Percentiles rank a stretch among this genome's conserved stretches.
Evolutionary conservation across 1,140 invertebrate species (phyloP).

Genomic region (Palaemon carinicauda): DNA sequence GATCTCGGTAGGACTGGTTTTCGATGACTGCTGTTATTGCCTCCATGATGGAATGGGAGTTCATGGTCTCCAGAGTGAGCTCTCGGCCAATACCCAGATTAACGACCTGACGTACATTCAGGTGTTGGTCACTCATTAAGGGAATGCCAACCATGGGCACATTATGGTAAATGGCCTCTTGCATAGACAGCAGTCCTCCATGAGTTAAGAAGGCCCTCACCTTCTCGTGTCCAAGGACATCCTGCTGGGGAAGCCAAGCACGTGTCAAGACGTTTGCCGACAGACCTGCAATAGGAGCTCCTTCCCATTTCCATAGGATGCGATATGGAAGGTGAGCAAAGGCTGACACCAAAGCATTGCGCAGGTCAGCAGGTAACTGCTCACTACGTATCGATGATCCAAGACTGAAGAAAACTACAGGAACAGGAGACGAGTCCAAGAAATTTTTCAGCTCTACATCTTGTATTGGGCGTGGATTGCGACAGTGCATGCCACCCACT

Average conservation of each 20-base stretch:
- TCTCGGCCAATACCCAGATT: conserved; percentile 68
- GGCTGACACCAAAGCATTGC: conserved; percentile 31
- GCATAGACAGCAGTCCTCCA: conserved; percentile 74
- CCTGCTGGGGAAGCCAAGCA: conserved; percentile 60
- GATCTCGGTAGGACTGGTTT: conserved; percentile 22
- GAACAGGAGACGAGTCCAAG: conserved; percentile 38
- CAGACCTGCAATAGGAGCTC: conserved; percentile 28
- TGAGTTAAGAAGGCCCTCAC: conserved; percentile 74
- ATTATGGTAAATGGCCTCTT: conserved; percentile 76
- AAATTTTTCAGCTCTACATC: conserved; percentile 44
- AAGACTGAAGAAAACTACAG: conserved; percentile 54
- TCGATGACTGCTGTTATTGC: conserved; percentile 46
- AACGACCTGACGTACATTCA: conserved; percentile 62
- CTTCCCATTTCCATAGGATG: conserved; percentile 61
- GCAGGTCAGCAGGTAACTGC: conserved; percentile 35
- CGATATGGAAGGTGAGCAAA: conserved; percentile 57
- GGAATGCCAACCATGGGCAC: conserved; percentile 77
- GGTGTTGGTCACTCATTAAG: conserved; percentile 72
- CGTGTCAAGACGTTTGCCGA: conserved; percentile 57
- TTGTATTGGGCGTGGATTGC: conserved; percentile 60
- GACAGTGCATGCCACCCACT: conserved; percentile 71
- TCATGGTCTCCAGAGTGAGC: conserved; percentile 41
- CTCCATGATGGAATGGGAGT: conserved; percentile 28
- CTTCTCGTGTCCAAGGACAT: conserved; percentile 56
- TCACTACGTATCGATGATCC: conserved; percentile 52